phyloP scores from a whole-genome alignment of 2,797 vertebrate genomes.

The Meda fulgida region DNA sequence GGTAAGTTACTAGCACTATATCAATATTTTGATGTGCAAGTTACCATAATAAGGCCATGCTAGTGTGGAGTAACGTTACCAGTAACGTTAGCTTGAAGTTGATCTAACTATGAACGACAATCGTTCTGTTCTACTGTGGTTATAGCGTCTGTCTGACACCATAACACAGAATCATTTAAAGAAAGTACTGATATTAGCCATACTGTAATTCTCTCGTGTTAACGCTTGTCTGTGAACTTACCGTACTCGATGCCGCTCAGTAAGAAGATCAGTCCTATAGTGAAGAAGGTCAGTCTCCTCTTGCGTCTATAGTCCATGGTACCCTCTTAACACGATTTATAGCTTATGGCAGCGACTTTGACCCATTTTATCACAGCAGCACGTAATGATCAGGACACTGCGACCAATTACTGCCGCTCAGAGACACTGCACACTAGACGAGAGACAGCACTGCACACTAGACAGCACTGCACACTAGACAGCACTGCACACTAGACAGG shows the following conservation, averaged over 20 bases:
- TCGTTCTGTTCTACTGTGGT: too few relatives aligned
- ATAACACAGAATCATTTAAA: too few relatives aligned
- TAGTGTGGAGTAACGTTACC: too few relatives aligned
- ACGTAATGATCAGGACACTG: neutral
- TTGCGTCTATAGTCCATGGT: constrained; percentile 76
- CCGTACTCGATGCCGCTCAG: constrained; percentile 86
- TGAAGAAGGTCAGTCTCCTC: constrained; percentile 77
- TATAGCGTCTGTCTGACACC: too few relatives aligned
- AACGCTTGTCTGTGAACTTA: too few relatives aligned
- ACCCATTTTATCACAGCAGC: neutral
- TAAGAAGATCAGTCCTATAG: constrained; percentile 83
- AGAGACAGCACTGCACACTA: too few relatives aligned
- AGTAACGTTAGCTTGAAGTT: too few relatives aligned
- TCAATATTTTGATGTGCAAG: neutral
- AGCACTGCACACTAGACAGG: too few relatives aligned
- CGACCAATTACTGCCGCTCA: neutral
- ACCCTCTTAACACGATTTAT: neutral
- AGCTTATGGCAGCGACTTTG: neutral
- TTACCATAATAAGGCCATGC: neutral
- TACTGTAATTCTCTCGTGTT: too few relatives aligned
- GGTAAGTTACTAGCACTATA: neutral
- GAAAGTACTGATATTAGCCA: too few relatives aligned
- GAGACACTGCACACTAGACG: too few relatives aligned
- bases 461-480: neutral
- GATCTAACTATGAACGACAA: too few relatives aligned